Conservation (phyloP, 2,888 invertebrate genomes). For the Caenorhabditis angaria region DNA sequence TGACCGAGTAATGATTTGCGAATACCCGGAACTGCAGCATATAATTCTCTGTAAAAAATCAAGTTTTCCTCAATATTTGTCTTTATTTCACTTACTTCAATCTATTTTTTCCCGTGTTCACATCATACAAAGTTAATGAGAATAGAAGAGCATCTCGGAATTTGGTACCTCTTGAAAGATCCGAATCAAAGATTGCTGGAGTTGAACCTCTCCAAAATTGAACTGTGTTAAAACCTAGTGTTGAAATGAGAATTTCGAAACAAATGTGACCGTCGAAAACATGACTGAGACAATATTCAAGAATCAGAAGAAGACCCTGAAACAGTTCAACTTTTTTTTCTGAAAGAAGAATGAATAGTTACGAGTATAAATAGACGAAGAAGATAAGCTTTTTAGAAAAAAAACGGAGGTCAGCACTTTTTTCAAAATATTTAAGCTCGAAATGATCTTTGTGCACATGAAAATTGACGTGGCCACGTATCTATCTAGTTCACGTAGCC, state of each 20-base stretch:
- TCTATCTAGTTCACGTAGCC: no score
- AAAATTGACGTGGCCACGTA: no score
- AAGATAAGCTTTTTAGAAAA: no score
- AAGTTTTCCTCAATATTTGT: neutral
- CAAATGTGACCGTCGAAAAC: conserved; percentile 57
- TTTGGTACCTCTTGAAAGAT: conserved; percentile 68
- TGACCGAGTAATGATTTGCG: conserved; percentile 69
- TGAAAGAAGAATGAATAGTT: no score
- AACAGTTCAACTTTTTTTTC: no score
- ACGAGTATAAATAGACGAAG: no score
- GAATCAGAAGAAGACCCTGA: conserved; percentile 62
- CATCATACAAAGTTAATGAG: conserved; percentile 70
- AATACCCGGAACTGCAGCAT: conserved; percentile 72
- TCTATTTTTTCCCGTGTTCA: conserved; percentile 70
- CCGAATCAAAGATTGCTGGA: conserved; percentile 68
- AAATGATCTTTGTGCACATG: no score
- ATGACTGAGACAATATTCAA: conserved; percentile 68
- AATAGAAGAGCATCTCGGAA: conserved; percentile 70
- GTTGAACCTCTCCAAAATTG: conserved; percentile 41
- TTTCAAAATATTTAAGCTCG: no score
- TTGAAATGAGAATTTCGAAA: conserved; percentile 63
- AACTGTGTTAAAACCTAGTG: conserved; percentile 57
- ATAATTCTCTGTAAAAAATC: conserved; percentile 63
- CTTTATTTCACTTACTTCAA: conserved; percentile 65
- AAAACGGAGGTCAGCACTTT: no score